Evolutionary conservation across 2,888 invertebrate genomes (phyloP), one percentile per base, ranked within the genome.

Genomic region (Platerodrilus igneus): DNA sequence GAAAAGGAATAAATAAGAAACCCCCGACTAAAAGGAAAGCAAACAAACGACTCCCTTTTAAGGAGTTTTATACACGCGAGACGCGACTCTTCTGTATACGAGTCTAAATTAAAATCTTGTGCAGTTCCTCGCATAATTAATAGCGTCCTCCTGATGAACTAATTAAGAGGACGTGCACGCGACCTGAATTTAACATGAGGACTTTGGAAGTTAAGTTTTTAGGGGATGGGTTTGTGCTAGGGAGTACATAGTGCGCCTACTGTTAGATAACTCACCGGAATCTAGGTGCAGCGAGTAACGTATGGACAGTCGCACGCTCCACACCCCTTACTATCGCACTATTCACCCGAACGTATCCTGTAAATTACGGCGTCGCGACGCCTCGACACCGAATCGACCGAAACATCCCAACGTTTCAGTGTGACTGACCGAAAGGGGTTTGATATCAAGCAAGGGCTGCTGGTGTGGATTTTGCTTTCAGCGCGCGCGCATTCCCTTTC

Each of bases 361-460:
- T n/a, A n/a, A n/a, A n/a, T n/a, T n/a, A n/a, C n/a, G n/a, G n/a
- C n/a, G n/a, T n/a, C n/a, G n/a, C n/a, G n/a, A n/a, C n/a, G n/a
- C n/a, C n/a, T n/a, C n/a, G n/a, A n/a, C n/a, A n/a, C n/a, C n/a
- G n/a, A n/a, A n/a, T n/a, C n/a, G n/a, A n/a, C n/a, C n/a, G n/a
- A n/a, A n/a, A n/a, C n/a, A n/a, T n/a, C n/a, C n/a, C n/a, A n/a
- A n/a, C n/a, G n/a, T n/a, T n/a, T n/a, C n/a, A n/a, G n/a, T n/a
- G n/a, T n/a, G 56, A 51, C 56, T 52, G 54, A 58, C 58, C 57
- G 48, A 56, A 53, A 50, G 48, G 51, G 51, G 52, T 54, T 52
- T 53, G 49, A 50, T 53, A 53, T 52, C 50, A 52, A n/a, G 50
- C 55, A 53, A 50, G 53, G 51, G 50, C 51, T 41, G 52, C 50